A percentile compares a stretch with the other conserved stretches of the same genome.
Evolutionary conservation across 2,888 invertebrate species (phyloP).

Genomic region (Eledona agricola): DNA sequence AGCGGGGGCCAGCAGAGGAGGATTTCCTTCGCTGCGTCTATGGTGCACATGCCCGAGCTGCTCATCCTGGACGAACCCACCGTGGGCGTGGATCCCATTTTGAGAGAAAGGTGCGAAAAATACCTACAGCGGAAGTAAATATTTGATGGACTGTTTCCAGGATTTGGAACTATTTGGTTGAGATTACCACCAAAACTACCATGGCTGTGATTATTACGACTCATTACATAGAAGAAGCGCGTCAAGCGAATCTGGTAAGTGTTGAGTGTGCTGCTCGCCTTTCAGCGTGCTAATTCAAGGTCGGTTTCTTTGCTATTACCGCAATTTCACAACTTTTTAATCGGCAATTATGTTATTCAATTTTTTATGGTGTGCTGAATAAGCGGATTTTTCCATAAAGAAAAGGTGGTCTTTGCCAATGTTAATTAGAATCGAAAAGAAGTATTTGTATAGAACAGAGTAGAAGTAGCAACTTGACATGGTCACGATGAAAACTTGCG

Average conservation of each 20-base stretch:
- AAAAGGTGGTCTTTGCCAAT: no score
- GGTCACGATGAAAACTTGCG: no score
- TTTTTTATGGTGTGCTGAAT: no score
- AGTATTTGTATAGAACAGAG: no score
- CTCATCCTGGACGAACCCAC: slow-evolving; percentile 89
- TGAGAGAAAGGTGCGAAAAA: slow-evolving; percentile 76
- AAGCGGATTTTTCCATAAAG: no score
- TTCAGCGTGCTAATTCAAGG: background rate
- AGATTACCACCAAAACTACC: slow-evolving; percentile 73
- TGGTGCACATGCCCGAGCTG: slow-evolving; percentile 84
- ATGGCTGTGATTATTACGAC: slow-evolving; percentile 91
- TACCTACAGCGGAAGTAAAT: slow-evolving; percentile 11
- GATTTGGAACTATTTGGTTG: slow-evolving; percentile 87
- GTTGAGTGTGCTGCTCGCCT: background rate
- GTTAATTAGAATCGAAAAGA: no score
- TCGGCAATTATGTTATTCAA: no score
- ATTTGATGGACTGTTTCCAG: slow-evolving; percentile 63
- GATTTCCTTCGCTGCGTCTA: slow-evolving; percentile 83
- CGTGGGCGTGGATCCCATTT: slow-evolving; percentile 84
- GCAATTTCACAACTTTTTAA: no score
- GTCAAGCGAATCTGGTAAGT: slow-evolving; percentile 79
- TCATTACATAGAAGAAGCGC: slow-evolving; percentile 94
- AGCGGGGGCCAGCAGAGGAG: slow-evolving; percentile 90
- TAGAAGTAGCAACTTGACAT: no score
- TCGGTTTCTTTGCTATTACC: no score